Percentiles rank a stretch among this genome's conserved stretches.
Conservation (phyloP, 2,797 vertebrate species). For the Nyctibius grandis region DNA sequence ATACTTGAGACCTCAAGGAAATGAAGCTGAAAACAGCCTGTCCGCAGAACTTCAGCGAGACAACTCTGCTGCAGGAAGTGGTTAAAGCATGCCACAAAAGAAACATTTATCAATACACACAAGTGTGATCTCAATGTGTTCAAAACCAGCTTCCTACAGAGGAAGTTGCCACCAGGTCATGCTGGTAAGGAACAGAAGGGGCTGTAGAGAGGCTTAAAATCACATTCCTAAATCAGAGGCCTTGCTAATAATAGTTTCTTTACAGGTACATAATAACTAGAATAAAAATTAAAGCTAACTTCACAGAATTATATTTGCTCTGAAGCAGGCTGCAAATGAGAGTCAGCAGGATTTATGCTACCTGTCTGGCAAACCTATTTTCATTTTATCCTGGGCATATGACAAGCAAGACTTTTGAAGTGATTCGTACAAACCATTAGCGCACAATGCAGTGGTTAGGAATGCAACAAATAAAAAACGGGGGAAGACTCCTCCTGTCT, state of each 20-base stretch:
- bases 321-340: neutral
- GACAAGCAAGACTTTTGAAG: neutral
- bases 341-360: neutral
- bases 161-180: neutral
- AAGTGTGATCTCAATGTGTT: neutral
- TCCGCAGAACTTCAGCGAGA: neutral
- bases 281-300: neutral
- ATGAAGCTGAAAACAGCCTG: neutral
- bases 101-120: neutral
- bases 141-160: neutral
- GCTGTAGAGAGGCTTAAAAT: neutral
- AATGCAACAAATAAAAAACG: neutral
- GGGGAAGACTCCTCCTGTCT: neutral
- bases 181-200: neutral
- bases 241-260: neutral
- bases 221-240: neutral
- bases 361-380: neutral
- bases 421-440: rapidly evolving
- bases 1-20: neutral
- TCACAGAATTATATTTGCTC: neutral
- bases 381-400: neutral
- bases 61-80: neutral
- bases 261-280: neutral
- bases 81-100: neutral
- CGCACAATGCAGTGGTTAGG: rapidly evolving